Percentiles rank a stretch among this genome's conserved stretches.
phyloP scores from a whole-genome alignment of 2,888 invertebrate species.

The Lasioglossum figueresi region DNA sequence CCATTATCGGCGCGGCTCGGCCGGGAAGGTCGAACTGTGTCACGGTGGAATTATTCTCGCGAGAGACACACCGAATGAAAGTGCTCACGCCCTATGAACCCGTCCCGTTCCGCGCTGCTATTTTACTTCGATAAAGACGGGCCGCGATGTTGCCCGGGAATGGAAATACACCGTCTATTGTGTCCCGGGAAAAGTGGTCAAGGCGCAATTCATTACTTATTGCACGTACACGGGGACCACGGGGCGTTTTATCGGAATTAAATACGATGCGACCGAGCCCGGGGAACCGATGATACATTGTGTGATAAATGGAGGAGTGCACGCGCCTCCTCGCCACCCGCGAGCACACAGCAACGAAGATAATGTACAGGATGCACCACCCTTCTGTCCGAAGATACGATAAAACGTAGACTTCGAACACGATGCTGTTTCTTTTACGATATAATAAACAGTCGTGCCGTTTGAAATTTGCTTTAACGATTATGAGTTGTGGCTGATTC shows the following conservation, averaged over 20 bases:
- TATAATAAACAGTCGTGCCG: not conserved
- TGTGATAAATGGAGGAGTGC: not conserved
- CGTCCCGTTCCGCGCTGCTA: constrained; percentile 34
- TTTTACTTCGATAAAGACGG: constrained; percentile 50
- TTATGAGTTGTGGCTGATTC: not conserved
- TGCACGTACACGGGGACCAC: not conserved
- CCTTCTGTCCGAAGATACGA: not conserved
- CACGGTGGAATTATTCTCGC: constrained; percentile 61
- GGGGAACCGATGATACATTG: not conserved
- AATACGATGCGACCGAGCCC: not conserved
- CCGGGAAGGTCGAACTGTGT: constrained; percentile 50
- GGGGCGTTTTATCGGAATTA: constrained; percentile 6
- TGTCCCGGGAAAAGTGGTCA: constrained; percentile 17
- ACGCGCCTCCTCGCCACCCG: not conserved
- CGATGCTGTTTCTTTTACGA: not conserved
- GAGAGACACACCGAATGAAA: constrained; percentile 53
- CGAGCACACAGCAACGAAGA: not conserved
- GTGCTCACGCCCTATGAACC: constrained; percentile 47
- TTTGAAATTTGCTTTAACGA: not conserved
- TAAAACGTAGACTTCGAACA: not conserved
- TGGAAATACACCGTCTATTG: constrained; percentile 39
- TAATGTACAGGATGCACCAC: not conserved
- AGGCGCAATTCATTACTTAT: constrained; percentile 40
- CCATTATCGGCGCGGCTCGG: constrained; percentile 51
- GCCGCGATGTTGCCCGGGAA: constrained; percentile 24